A percentile compares a stretch with the other conserved stretches of the same genome.
These are phyloP conservation scores for Schrankia costaestrigalis DNA, from an alignment of 2,888 invertebrate genomes.

Conservation along the genomic window DNA sequence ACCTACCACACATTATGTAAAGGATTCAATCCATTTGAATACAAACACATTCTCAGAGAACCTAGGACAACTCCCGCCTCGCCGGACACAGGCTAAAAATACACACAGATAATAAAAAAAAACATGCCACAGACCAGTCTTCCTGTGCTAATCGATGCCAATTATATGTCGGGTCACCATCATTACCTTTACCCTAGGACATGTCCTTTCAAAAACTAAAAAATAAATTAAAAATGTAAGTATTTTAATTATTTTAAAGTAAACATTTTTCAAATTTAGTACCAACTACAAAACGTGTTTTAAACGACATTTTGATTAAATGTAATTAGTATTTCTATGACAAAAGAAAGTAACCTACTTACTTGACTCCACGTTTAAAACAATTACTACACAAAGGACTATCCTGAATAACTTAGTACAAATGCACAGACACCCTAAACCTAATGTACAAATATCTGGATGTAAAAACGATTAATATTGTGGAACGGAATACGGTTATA, in stretches of 20 bases:
- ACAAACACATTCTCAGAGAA: background rate
- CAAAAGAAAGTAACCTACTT: no score
- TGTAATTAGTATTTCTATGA: no score
- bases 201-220: no score
- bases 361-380: no score
- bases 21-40: constrained; percentile 5
- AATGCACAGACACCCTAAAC: constrained; percentile 24
- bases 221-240: no score
- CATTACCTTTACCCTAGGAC: no score
- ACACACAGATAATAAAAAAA: constrained; percentile 35
- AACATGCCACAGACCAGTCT: constrained; percentile 50
- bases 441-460: constrained; percentile 32
- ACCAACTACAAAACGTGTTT: no score
- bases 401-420: constrained; percentile 15
- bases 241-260: no score
- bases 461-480: constrained; percentile 30
- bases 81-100: constrained; percentile 49
- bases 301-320: no score
- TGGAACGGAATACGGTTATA: constrained; percentile 14
- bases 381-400: no score
- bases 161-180: constrained; percentile 48
- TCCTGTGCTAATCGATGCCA: constrained; percentile 78
- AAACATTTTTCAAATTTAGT: no score
- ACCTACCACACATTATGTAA: no score
- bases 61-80: constrained; percentile 22